A percentile compares a stretch with the other conserved stretches of the same genome.
Evolutionary conservation across 2,113 vertebrate species (phyloP).

Genomic region (Paraplagusia blochii): DNA sequence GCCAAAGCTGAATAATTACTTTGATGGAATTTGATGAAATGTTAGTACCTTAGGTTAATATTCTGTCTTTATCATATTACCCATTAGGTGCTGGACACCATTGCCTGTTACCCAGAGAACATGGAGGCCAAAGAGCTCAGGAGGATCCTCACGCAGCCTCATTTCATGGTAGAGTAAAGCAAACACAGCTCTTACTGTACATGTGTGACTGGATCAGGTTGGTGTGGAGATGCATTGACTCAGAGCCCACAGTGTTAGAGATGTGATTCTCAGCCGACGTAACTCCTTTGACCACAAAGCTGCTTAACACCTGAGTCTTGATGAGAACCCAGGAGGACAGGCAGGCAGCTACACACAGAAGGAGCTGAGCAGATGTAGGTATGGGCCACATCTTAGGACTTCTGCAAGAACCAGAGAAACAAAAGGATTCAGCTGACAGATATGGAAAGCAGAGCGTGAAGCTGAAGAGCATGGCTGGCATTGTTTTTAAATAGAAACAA

Average conservation of each 20-base stretch:
- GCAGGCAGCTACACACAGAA: conserved; percentile 1
- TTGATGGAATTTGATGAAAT: too few relatives aligned
- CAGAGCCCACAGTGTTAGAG: conserved; percentile 14
- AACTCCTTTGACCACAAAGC: conserved; percentile 51
- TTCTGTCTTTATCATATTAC: background rate
- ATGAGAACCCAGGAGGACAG: conserved; percentile 8
- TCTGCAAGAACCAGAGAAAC: background rate
- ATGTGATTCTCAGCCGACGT: conserved; percentile 27
- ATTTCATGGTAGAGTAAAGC: conserved; percentile 86
- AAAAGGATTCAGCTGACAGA: background rate
- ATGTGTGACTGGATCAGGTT: too few relatives aligned
- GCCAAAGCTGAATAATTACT: too few relatives aligned
- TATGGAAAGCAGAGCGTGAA: background rate
- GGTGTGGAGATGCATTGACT: background rate
- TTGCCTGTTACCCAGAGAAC: conserved; percentile 95
- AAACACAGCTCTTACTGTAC: too few relatives aligned
- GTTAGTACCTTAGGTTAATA: background rate
- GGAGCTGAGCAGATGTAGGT: background rate
- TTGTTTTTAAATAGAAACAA: conserved; percentile 7
- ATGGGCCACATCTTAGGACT: background rate
- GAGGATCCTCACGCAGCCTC: conserved; percentile 95
- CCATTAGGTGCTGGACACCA: conserved; percentile 91
- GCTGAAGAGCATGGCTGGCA: background rate
- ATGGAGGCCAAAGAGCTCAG: conserved; percentile 93
- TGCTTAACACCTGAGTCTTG: conserved; percentile 61